Base-by-base conservation (phyloP, 2,888 invertebrate species). In the Pinctada fucata region DNA sequence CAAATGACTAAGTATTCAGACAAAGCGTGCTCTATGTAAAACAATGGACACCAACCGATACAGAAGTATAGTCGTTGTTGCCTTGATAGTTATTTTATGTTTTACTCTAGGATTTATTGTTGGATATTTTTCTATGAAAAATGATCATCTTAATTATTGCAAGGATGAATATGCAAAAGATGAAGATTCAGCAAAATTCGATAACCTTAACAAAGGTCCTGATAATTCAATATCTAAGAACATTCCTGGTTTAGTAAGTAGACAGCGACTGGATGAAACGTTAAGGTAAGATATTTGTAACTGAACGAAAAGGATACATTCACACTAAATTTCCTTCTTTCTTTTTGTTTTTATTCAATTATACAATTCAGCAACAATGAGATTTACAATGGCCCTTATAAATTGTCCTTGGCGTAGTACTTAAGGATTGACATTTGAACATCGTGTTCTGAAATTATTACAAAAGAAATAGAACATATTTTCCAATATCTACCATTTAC, bases 31-130 rank as follows among this genome's bases (percentile, higher is more conserved):
- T 31, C 31, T 31, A 31, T 31, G 31, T 31, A 31, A 31, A 31
- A 58, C 8, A 58, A 58, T 58, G 58, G 58, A 58, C 58, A 58
- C 58, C 58, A 10, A 58, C 58, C 6, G 13, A 6, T 58, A 10
- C 58, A 58, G 13, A 58, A 6, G 58, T 6, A 58, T 58, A 6
- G 49, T 63, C 49, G 52, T 76, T 16, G 72, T 66, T n/a, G 68
- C 78, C n/a, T 3, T 80, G 50, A 67, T 78, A 3, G 72, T 71
- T 6, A 47, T 75, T 8, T 5, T 75, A 6, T 65, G 67, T 6
- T 78, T 80, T 67, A 67, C 78, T 16, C 71, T 75, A 8, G 80
- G 80, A 50, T 67, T 75, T 58, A 31, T 80, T 47, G 78, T 80
- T 48, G 80, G 80, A 31, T 72, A 70, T 67, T 78, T 75, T 64